Evolutionary conservation across 1,140 invertebrate genomes (phyloP).

Genomic region (Philotrypesis tridentata): DNA sequence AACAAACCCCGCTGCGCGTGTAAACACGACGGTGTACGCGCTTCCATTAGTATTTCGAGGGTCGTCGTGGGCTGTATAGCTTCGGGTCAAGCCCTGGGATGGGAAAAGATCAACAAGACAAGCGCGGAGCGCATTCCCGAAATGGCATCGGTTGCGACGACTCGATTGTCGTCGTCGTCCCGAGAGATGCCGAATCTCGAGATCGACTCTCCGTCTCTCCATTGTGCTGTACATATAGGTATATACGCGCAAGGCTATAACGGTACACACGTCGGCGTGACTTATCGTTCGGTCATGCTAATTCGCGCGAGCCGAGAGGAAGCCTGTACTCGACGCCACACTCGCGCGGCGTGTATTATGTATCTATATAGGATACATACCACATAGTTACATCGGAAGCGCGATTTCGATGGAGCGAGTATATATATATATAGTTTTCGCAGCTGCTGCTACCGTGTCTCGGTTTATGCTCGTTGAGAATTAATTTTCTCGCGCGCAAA

Average conservation of each 20-base stretch:
- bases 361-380: too few species aligned
- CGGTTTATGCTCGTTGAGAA: too few species aligned
- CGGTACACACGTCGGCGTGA: not conserved
- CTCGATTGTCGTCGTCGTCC: too few species aligned
- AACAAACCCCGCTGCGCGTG: not conserved
- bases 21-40: not conserved
- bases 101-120: not conserved
- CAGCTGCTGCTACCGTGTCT: too few species aligned
- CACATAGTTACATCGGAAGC: too few species aligned
- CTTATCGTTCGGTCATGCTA: not conserved
- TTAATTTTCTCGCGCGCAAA: too few species aligned
- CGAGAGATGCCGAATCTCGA: not conserved
- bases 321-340: too few species aligned
- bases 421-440: too few species aligned
- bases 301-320: not conserved
- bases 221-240: not conserved
- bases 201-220: not conserved
- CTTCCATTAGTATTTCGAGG: not conserved
- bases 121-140: not conserved
- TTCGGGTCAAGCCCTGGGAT: not conserved
- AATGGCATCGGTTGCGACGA: not conserved
- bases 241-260: too few species aligned
- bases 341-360: too few species aligned
- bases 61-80: too few species aligned
- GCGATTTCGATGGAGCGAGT: too few species aligned